Conservation (phyloP, 2,888 invertebrate species). For the Melanchra persicariae region DNA sequence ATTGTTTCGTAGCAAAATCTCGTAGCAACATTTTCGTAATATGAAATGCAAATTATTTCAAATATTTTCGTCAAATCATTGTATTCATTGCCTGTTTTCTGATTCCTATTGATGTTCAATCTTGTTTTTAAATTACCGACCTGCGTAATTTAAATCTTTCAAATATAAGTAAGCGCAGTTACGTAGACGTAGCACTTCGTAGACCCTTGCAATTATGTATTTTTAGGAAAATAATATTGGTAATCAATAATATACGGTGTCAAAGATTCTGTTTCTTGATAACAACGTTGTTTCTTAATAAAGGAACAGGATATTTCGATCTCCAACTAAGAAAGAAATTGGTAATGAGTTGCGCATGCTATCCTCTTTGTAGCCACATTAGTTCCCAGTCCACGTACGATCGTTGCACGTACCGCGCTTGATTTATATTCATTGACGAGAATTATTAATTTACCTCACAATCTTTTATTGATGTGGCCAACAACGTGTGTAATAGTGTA, state of each 20-base stretch:
- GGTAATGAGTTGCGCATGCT: conserved; percentile 7
- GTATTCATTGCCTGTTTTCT: no score
- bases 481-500: conserved; percentile 26
- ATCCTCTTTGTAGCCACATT: conserved; percentile 5
- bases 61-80: not conserved
- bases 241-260: no score
- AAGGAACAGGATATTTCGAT: no score
- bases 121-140: no score
- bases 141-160: not conserved
- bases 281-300: no score
- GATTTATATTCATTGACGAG: conserved; percentile 67
- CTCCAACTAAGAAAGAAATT: conserved; percentile 3
- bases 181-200: conserved; percentile 16
- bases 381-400: conserved; percentile 52
- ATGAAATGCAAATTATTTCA: not conserved
- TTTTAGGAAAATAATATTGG: not conserved
- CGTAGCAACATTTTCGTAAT: conserved; percentile 19
- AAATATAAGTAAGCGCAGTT: not conserved
- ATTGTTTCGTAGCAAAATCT: conserved; percentile 18
- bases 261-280: no score
- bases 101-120: no score
- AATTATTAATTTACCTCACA: conserved; percentile 67
- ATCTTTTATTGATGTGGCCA: conserved; percentile 63
- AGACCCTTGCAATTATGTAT: not conserved
- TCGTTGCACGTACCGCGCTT: conserved; percentile 61